Evolutionary conservation across 2,888 invertebrate genomes (phyloP).

Genomic region (Hydrotaea cyrtoneurina): DNA sequence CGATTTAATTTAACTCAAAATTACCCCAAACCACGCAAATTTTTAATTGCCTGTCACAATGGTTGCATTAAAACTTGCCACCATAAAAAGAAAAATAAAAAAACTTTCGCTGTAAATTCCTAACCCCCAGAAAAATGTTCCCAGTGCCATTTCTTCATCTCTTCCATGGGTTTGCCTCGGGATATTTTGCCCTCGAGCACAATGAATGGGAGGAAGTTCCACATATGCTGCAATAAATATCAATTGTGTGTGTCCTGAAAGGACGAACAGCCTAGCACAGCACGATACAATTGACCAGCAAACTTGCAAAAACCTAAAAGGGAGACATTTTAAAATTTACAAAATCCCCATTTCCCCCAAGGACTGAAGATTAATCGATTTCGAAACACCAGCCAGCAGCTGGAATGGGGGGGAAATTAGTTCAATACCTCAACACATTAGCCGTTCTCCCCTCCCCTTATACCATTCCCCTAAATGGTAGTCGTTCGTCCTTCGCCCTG

Average conservation of each 20-base stretch:
- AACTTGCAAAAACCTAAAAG: background rate
- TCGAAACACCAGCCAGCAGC: conserved; percentile 7
- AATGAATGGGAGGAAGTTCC: background rate
- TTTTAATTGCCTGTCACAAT: background rate
- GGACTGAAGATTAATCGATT: background rate
- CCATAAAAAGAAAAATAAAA: background rate
- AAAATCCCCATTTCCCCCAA: background rate
- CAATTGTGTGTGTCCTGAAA: conserved; percentile 19
- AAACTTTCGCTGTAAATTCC: background rate
- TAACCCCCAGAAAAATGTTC: background rate
- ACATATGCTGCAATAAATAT: conserved; percentile 21
- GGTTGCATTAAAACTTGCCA: background rate
- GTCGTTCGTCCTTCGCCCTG: too few species aligned
- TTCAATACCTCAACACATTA: background rate
- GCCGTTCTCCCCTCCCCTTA: background rate
- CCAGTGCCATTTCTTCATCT: background rate
- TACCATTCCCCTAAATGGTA: background rate
- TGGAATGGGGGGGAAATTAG: background rate
- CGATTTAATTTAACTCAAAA: too few species aligned
- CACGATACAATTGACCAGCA: conserved; percentile 9
- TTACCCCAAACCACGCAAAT: too few species aligned
- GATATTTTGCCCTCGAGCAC: background rate
- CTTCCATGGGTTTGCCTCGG: background rate
- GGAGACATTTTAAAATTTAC: conserved; percentile 6
- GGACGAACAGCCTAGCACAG: background rate